Conservation (phyloP, 2,113 vertebrate genomes). For the Cottus gobio region DNA sequence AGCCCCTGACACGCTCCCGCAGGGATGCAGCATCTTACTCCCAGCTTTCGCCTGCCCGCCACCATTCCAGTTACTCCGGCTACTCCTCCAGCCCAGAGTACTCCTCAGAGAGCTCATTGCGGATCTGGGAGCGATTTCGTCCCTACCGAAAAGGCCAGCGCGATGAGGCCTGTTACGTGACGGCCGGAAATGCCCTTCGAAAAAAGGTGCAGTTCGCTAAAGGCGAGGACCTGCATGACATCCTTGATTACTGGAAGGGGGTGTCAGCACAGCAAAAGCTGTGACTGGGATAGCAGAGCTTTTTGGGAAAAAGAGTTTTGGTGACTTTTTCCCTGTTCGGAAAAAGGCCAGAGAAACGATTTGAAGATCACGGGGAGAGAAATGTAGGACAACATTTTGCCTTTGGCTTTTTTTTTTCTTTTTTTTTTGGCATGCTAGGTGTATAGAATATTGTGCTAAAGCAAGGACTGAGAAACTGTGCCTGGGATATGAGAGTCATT, state of each 20-base stretch:
- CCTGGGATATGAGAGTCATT: conserved; percentile 68
- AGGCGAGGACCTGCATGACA: conserved; percentile 99
- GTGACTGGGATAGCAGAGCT: conserved; percentile 80
- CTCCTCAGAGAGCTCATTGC: conserved; percentile 96
- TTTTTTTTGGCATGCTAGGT: conserved; percentile 76
- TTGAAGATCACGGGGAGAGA: conserved; percentile 29
- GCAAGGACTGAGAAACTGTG: conserved; percentile 73
- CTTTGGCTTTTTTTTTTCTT: conserved; percentile 61
- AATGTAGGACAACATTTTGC: conserved; percentile 57
- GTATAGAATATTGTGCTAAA: conserved; percentile 72
- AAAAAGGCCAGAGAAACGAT: conserved; percentile 43
- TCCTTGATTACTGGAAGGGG: conserved; percentile 99
- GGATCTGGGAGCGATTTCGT: conserved; percentile 99
- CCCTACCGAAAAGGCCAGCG: conserved; percentile 96
- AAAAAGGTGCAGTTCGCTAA: conserved; percentile 99
- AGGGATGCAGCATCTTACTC: conserved; percentile 96
- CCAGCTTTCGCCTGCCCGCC: conserved; percentile 95
- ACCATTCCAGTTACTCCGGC: conserved; percentile 92
- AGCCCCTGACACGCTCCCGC: conserved; percentile 94
- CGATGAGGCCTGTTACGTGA: conserved; percentile 96
- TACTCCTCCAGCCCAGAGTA: conserved; percentile 99
- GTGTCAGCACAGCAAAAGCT: conserved; percentile 99
- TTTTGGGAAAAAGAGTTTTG: conserved; percentile 46
- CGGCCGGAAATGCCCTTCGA: conserved; percentile 95
- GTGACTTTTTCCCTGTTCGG: conserved; percentile 56